These are phyloP conservation scores for Caranx ignobilis DNA, from an alignment of 2,113 vertebrate species.

Conservation along the genomic window DNA sequence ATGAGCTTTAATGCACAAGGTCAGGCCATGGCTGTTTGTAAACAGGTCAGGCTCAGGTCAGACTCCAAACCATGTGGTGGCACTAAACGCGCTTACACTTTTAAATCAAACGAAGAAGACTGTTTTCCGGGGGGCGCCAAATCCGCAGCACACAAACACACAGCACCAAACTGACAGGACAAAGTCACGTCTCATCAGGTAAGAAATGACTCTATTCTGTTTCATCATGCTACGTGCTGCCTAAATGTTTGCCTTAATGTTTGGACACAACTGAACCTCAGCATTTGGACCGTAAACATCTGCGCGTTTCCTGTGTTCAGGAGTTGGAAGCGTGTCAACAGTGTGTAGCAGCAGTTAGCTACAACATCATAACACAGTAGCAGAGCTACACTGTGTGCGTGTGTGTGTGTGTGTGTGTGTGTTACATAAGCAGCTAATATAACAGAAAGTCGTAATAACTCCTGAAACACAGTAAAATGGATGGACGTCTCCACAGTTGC, in stretches of 20 bases:
- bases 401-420: background rate
- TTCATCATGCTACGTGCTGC: fast-evolving
- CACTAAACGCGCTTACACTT: background rate
- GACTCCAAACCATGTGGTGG: constrained; percentile 27
- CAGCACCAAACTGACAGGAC: too few species aligned
- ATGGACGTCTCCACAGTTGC: too few species aligned
- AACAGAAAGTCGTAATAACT: background rate
- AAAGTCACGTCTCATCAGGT: background rate
- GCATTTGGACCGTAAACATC: background rate
- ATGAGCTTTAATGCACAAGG: too few species aligned
- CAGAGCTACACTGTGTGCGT: background rate
- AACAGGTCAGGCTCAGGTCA: too few species aligned
- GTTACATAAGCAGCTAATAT: too few species aligned
- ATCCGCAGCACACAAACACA: background rate
- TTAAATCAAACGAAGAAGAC: constrained; percentile 18
- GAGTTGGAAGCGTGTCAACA: background rate
- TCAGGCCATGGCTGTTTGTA: too few species aligned
- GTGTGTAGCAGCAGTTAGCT: constrained; percentile 10
- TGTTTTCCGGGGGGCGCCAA: constrained; percentile 64
- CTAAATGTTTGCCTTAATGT: fast-evolving
- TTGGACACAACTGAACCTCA: too few species aligned
- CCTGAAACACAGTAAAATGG: too few species aligned
- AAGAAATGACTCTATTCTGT: background rate
- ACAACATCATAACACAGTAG: background rate
- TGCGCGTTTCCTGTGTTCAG: background rate